Percentiles rank a stretch among this genome's conserved stretches.
phyloP scores from a whole-genome alignment of 30 jellyfish, hydroid and myxozoan genomes.

The Pseudorhiza aurosa region DNA sequence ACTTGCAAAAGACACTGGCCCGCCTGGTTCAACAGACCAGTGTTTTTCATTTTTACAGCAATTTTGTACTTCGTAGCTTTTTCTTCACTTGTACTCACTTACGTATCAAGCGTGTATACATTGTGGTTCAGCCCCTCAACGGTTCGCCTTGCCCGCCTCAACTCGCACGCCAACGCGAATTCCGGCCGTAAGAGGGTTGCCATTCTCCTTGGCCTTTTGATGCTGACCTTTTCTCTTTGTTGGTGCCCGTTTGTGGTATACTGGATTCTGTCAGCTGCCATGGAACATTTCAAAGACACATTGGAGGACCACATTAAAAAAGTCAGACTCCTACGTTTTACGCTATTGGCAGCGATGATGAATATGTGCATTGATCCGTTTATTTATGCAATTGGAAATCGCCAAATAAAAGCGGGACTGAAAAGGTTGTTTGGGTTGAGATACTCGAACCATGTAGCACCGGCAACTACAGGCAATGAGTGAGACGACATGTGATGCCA shows the following conservation, averaged over 20 bases:
- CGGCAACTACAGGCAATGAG: neutral
- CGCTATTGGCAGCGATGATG: constrained; percentile 69
- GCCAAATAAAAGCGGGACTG: constrained; percentile 59
- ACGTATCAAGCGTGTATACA: constrained; percentile 69
- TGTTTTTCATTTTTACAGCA: constrained; percentile 67
- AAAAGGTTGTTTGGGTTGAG: constrained; percentile 6
- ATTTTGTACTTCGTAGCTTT: constrained; percentile 72
- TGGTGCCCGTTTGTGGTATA: constrained; percentile 82
- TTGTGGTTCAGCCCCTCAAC: constrained; percentile 66
- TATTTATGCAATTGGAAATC: constrained; percentile 80
- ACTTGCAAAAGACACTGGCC: constrained; percentile 85
- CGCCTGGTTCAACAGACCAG: constrained; percentile 65
- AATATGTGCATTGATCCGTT: constrained; percentile 81
- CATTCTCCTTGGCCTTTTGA: constrained; percentile 69
- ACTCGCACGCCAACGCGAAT: constrained; percentile 42
- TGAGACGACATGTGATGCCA: too few species aligned
- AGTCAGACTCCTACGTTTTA: constrained; percentile 32
- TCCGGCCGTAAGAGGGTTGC: constrained; percentile 59
- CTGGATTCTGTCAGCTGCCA: constrained; percentile 86
- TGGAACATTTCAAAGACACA: constrained; percentile 40
- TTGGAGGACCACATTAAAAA: constrained; percentile 52
- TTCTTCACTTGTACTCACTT: constrained; percentile 63
- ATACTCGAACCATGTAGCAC: neutral
- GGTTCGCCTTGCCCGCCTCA: constrained; percentile 41
- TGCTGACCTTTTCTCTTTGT: constrained; percentile 63